Base-by-base conservation (phyloP, 2,888 invertebrate species). In the Conistra vaccinii region DNA sequence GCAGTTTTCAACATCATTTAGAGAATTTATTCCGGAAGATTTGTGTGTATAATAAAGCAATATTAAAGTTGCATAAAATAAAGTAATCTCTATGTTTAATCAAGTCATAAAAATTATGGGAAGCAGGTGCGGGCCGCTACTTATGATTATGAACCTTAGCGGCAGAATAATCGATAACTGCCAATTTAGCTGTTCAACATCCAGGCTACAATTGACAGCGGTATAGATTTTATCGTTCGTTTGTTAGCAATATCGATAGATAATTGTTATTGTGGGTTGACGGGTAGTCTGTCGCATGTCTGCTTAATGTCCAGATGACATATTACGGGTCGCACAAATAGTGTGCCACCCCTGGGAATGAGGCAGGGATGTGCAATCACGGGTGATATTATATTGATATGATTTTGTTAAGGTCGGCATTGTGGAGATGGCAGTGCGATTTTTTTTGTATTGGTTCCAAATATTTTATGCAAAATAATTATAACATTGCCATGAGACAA, bases 261-360 rank as follows among this genome's bases (percentile, higher is more conserved):
- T 77, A 82, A 82, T 81, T 80, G 55, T 51, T 35, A 57, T 71
- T 60, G 82, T 53, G 78, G 53, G 35, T n/a, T 23, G 85, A 78
- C 74, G 48, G 71, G 17, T 70, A 73, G 85, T 86, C 89, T 58
- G 58, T 88, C 81, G 61, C 83, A 48, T 77, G 88, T 89, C 89
- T 73, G 70, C 80, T 88, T 87, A 89, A 57, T 70, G 84, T 87
- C 85, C 51, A 67, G 32, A 32, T 77, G 85, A 85, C 85, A 73
- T 86, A 68, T 80, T 73, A 80, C 77, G 66, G 58, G 69, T 53
- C 73, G 29, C 69, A 61, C 84, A 80, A 80, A 78, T 81, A 66
- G 72, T 74, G 72, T 42, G 69, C 68, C 61, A 65, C 85, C 78
- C 87, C 62, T 51, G 81, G 77, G 87, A 81, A 6, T 10, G 1